Evolutionary conservation across 2,888 invertebrate species (phyloP).

Genomic region (Pedicia rivosa): DNA sequence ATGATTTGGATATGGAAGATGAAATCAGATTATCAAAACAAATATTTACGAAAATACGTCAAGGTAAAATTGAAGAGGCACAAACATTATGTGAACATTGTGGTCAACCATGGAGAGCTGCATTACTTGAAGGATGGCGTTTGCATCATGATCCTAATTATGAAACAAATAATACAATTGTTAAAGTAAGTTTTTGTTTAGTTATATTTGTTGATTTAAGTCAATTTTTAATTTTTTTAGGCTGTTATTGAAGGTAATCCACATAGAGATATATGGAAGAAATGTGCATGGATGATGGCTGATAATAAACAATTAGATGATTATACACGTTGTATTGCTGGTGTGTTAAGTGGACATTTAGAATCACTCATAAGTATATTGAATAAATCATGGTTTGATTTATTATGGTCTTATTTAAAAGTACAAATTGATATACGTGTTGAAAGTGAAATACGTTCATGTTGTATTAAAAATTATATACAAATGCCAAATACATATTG

Average conservation of each 20-base stretch:
- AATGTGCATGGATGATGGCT: conserved; percentile 47
- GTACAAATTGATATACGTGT: conserved; percentile 71
- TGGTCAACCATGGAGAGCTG: conserved; percentile 86
- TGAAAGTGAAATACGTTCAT: conserved; percentile 56
- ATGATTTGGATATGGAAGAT: conserved; percentile 78
- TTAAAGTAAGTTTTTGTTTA: conserved; percentile 21
- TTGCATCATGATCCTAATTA: conserved; percentile 72
- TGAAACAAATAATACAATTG: conserved; percentile 29
- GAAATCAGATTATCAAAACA: conserved; percentile 40
- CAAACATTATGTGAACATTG: conserved; percentile 67
- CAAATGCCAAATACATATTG: conserved; percentile 50
- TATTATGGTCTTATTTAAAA: conserved; percentile 75
- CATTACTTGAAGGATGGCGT: conserved; percentile 80
- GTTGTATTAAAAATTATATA: conserved; percentile 36
- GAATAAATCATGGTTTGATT: conserved; percentile 71
- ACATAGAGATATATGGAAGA: conserved; percentile 63
- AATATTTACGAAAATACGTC: conserved; percentile 57
- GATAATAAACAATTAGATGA: conserved; percentile 36
- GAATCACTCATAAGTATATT: conserved; percentile 59
- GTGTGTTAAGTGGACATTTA: conserved; percentile 69
- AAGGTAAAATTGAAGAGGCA: conserved; percentile 74
- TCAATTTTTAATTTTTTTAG: too few species aligned
- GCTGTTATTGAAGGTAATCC: conserved; percentile 74
- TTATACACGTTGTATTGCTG: conserved; percentile 51
- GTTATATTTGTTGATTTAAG: background rate